A percentile compares a stretch with the other conserved stretches of the same genome.
phyloP scores from a whole-genome alignment of 2,113 vertebrate species.

The Neolamprologus longior region DNA sequence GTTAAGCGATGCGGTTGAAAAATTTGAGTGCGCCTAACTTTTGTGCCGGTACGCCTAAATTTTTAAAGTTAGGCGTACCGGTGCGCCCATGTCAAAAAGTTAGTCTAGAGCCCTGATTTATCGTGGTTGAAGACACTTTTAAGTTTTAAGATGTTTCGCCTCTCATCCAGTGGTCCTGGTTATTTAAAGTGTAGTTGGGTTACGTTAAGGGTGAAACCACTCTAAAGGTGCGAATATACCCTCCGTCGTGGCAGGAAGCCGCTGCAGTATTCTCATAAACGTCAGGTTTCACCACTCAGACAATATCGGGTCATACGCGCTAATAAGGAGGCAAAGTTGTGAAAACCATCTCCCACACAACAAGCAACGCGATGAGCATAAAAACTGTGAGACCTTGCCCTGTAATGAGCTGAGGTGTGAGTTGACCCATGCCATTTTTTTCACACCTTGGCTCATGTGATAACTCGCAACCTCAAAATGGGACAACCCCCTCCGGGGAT shows the following conservation, averaged over 20 bases:
- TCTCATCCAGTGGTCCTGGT: neutral
- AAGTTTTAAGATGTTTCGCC: neutral
- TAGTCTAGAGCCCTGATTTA: neutral
- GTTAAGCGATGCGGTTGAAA: too few relatives aligned
- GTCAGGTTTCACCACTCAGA: neutral
- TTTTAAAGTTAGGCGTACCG: too few relatives aligned
- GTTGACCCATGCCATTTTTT: neutral
- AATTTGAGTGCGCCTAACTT: too few relatives aligned
- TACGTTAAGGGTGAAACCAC: neutral
- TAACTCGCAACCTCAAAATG: neutral
- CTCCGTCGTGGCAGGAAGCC: neutral
- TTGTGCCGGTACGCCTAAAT: too few relatives aligned
- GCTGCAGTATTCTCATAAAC: neutral
- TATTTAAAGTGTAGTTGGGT: neutral
- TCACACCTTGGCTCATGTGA: neutral
- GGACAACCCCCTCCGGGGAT: neutral
- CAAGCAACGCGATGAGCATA: neutral
- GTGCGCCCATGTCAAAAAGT: too few relatives aligned
- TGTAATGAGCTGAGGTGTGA: neutral
- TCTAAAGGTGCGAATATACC: neutral
- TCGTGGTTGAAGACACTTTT: neutral
- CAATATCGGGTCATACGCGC: fast-evolving
- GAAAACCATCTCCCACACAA: neutral
- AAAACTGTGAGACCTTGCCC: neutral
- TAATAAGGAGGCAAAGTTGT: neutral